phyloP scores from a whole-genome alignment of 2,888 invertebrate species.

The Clanis bilineata region DNA sequence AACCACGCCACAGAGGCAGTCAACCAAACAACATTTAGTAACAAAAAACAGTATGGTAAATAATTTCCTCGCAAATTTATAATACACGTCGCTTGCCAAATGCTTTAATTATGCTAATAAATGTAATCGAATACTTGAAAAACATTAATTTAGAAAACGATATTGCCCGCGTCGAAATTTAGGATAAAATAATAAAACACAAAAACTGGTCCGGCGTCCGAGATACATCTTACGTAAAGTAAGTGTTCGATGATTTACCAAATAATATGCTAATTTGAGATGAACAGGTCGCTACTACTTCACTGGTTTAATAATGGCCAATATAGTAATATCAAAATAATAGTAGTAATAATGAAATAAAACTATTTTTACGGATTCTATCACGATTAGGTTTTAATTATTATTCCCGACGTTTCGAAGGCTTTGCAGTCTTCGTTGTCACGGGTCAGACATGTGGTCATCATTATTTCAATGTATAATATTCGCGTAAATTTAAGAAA shows the following conservation, averaged over 20 bases:
- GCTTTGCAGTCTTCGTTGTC: too few species aligned
- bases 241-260: conserved; percentile 1
- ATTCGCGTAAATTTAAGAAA: too few species aligned
- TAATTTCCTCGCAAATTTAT: not conserved
- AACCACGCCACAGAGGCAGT: too few species aligned
- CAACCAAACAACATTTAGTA: not conserved
- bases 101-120: conserved; percentile 39
- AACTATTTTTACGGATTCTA: too few species aligned
- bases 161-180: conserved; percentile 50
- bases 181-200: conserved; percentile 62
- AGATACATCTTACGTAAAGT: conserved; percentile 13
- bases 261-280: conserved; percentile 10
- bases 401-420: too few species aligned
- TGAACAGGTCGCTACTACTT: not conserved
- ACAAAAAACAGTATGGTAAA: not conserved
- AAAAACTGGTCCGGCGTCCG: conserved; percentile 13
- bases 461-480: too few species aligned
- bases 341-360: too few species aligned
- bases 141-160: conserved; percentile 47
- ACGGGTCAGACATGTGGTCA: too few species aligned
- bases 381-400: too few species aligned
- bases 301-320: too few species aligned
- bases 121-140: conserved; percentile 41
- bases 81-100: conserved; percentile 22
- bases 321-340: too few species aligned